Evolutionary conservation across 2,888 invertebrate genomes (phyloP), one percentile per base, ranked within the genome.

Genomic region (Mythimna ferrago): DNA sequence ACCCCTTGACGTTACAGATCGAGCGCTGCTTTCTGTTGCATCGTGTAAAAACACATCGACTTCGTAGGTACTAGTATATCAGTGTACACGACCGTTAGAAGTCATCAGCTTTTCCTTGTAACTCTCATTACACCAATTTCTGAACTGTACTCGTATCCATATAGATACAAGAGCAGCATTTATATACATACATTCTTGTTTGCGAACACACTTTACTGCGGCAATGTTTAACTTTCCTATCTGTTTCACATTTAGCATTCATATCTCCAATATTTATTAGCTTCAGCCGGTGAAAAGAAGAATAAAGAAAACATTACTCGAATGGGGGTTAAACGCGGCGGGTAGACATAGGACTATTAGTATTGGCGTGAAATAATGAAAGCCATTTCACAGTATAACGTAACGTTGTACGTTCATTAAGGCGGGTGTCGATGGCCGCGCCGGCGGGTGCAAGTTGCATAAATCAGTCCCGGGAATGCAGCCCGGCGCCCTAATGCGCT

Each of bases 401-500:
- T 92, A 94, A 93, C 91, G 83, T 91, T 94, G 94, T 93, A 91
- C 92, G 95, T 95, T 95, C 95, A 95, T 95, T 95, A 95, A 92
- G 91, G 89, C 89, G 92, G 82, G 93, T 93, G 94, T 94, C 94
- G 94, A 93, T 92, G 94, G 87, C 94, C 93, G 93, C 86, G 91
- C 90, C 90, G 88, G 88, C 89, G 91, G 91, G 90, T 91, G 93
- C 92, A 90, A 90, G 89, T 93, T 94, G 95, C 94, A 96, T 96
- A 95, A 95, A 96, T 95, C 95, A 95, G 95, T 88, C 90, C 87
- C 86, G 92, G 89, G 94, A 95, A 95, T 95, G 95, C 93, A 87
- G 91, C 88, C 83, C 88, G 91, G 92, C 92, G 92, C 93, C 94
- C 93, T 96, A 96, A 96, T 96, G 96, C 94, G 95, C 94, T 96